Conservation (phyloP, 2,888 invertebrate species). For the Oasisia sp. region DNA sequence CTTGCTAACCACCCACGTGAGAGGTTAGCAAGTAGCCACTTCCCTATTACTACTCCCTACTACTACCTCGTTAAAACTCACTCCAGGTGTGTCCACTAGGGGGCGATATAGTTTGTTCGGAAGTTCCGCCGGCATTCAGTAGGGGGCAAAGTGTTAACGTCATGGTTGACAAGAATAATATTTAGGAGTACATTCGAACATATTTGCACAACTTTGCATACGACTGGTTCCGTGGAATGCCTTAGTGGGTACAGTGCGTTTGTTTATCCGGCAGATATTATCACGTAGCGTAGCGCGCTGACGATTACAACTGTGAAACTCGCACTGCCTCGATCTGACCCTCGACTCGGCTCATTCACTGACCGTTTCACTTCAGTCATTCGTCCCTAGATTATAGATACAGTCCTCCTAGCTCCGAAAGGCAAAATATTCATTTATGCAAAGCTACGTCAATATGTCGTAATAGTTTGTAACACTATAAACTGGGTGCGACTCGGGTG, state of each 20-base stretch:
- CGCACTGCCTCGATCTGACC: background rate
- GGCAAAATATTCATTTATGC: background rate
- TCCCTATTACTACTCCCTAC: background rate
- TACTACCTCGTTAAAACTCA: background rate
- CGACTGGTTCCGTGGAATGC: background rate
- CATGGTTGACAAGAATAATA: background rate
- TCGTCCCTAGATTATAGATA: background rate
- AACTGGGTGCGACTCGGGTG: background rate
- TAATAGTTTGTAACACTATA: background rate
- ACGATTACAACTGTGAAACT: background rate
- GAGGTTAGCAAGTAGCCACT: background rate
- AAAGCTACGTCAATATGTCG: background rate
- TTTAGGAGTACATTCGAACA: background rate
- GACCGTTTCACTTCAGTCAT: background rate
- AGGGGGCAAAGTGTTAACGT: background rate
- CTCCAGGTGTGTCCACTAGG: background rate
- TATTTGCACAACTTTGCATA: background rate
- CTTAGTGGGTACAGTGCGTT: background rate
- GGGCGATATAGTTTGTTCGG: background rate
- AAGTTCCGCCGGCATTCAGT: background rate
- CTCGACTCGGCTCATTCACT: background rate
- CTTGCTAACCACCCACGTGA: background rate
- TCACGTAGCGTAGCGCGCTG: background rate
- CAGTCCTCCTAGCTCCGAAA: background rate
- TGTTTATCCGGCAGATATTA: background rate